Evolutionary conservation across 2,113 vertebrate species (phyloP), one percentile per base, ranked within the genome.

Genomic region (Mionectes macconnelli): DNA sequence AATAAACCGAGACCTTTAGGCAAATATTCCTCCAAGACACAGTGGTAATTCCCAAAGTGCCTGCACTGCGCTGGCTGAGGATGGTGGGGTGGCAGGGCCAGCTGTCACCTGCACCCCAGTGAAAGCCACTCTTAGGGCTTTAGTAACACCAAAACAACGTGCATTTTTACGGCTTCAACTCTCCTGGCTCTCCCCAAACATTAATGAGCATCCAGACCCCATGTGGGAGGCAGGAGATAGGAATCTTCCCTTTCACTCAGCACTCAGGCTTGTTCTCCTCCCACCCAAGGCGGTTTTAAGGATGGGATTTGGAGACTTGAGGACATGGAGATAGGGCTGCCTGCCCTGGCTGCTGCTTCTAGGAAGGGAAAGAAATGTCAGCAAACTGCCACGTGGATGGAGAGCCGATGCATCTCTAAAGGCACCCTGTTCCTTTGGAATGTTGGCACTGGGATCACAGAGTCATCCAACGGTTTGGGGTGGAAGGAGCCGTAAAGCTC

Each of bases 1-100:
- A 92, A 94, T 57, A 88, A 91, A 75, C 79, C 0, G 21, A 72
- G 78, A 82, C 76, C 82, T 95, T 50, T n/a, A 85, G 89, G 94
- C 87, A 68, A 49, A 59, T 35, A 50, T 30, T 74, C 62, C 87
- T 78, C 45, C 12, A 45, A 57, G 88, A 33, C 2, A 6, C 39
- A 14, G 52, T 1, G 0, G 47, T 12, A 45, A 84, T 67, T 91
- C 74, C 77, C 77, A 4, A 8, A 40, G 39, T 0, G 3, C 9
- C 6, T 37, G 31, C 5, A 30, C 28, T 0, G 1, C 11, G 70
- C 87, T 0, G 9, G 55, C 11, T 4, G 80, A 3, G 10, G 50
- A 22, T 2, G 1, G 35, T 5, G 15, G 60, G 14, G 42, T 66
- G 27, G 47, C 23, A 8, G 56, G 57, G 70, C 42, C 82, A 59